Conservation (phyloP, 2,888 invertebrate genomes). For the Xestia sexstrigata region DNA sequence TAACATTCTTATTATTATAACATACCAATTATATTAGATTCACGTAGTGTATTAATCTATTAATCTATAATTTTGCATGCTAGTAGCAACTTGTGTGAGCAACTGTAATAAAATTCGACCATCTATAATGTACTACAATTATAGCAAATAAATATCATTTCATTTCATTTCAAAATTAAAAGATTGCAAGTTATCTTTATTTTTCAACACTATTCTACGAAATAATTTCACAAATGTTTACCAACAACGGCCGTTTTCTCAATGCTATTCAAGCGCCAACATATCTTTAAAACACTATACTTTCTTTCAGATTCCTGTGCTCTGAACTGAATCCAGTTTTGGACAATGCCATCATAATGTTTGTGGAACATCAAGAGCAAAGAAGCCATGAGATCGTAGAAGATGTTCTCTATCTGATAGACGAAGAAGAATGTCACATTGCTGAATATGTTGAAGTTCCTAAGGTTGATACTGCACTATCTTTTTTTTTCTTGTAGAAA, state of each 20-base stretch:
- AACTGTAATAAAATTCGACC: no score
- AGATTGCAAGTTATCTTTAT: background rate
- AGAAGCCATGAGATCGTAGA: slow-evolving; percentile 92
- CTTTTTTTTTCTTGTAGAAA: background rate
- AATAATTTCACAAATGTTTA: background rate
- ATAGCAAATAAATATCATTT: no score
- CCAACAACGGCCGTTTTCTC: background rate
- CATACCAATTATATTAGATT: no score
- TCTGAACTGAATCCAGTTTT: slow-evolving; percentile 81
- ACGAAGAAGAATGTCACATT: slow-evolving; percentile 92
- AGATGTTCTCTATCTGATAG: slow-evolving; percentile 92
- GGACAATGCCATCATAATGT: slow-evolving; percentile 87
- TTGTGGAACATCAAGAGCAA: slow-evolving; percentile 92
- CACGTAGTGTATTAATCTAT: no score
- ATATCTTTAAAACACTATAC: background rate
- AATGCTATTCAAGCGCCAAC: background rate
- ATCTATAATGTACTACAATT: no score
- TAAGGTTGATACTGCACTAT: slow-evolving; percentile 90
- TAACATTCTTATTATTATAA: no score
- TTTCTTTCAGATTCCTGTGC: slow-evolving; percentile 78
- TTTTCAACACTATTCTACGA: background rate
- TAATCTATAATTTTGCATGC: no score
- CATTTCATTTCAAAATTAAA: background rate
- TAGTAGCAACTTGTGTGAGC: no score
- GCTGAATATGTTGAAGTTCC: slow-evolving; percentile 97